These are phyloP conservation scores for Otis tarda DNA, from an alignment of 2,113 vertebrate species.

Conservation along the genomic window DNA sequence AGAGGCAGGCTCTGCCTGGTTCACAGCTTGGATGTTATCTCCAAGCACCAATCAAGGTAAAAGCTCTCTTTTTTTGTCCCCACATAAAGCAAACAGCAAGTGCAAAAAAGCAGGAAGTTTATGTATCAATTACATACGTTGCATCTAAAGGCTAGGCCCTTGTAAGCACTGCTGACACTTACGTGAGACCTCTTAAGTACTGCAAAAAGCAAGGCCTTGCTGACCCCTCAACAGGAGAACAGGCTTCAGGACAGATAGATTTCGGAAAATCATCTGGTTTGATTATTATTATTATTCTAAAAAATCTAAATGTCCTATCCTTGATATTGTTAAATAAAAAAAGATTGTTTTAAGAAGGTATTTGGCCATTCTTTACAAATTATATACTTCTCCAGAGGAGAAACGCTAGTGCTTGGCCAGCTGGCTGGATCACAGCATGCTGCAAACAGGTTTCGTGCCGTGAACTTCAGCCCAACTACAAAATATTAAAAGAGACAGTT, in stretches of 20 bases:
- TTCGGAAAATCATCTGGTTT: background rate
- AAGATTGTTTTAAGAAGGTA: background rate
- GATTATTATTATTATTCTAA: background rate
- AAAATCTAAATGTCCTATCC: background rate
- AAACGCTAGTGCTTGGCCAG: background rate
- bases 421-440: accelerated
- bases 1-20: background rate
- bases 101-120: background rate
- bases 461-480: background rate
- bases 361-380: background rate
- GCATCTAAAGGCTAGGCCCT: background rate
- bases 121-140: background rate
- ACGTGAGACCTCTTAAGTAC: background rate
- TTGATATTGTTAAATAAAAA: background rate
- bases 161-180: accelerated
- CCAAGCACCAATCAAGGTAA: background rate
- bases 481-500: background rate
- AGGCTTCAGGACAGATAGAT: background rate
- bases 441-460: background rate
- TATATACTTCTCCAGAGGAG: background rate
- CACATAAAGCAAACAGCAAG: background rate
- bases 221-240: accelerated
- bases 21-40: background rate
- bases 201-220: background rate
- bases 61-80: background rate